Conservation (phyloP, 2,888 invertebrate species). For the Drosophila anomalata region DNA sequence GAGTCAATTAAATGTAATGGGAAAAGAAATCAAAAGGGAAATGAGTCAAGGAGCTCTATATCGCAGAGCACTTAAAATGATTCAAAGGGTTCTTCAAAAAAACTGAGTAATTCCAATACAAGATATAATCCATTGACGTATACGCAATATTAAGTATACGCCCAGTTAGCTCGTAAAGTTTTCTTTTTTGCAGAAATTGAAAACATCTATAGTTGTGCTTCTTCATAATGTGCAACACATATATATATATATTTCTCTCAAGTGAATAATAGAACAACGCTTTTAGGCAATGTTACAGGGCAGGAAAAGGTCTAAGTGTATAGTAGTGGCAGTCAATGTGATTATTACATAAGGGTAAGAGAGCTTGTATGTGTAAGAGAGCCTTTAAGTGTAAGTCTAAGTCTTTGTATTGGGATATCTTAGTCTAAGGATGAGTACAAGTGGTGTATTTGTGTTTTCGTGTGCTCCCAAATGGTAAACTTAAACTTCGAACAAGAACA, state of each 20-base stretch:
- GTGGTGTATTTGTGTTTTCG: too few relatives aligned
- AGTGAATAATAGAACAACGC: not conserved
- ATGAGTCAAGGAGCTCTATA: slow-evolving; percentile 9
- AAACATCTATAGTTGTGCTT: not conserved
- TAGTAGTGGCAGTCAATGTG: not conserved
- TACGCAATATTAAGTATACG: not conserved
- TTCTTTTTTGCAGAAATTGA: not conserved
- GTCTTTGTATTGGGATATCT: too few relatives aligned
- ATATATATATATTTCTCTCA: not conserved
- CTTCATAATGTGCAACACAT: not conserved
- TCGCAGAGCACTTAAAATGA: not conserved
- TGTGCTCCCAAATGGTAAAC: too few relatives aligned
- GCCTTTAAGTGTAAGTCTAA: too few relatives aligned
- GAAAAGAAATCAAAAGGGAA: slow-evolving; percentile 21
- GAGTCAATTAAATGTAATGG: slow-evolving; percentile 38
- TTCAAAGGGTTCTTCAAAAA: slow-evolving; percentile 1
- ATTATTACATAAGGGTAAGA: not conserved
- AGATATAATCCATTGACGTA: not conserved
- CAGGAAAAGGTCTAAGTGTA: not conserved
- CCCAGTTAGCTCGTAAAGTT: not conserved
- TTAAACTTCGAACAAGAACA: too few relatives aligned
- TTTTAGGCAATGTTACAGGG: not conserved
- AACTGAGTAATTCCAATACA: not conserved
- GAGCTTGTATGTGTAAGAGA: too few relatives aligned
- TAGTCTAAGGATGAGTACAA: too few relatives aligned